Conservation (phyloP, 2,797 vertebrate genomes). For the Delichon dasypus region DNA sequence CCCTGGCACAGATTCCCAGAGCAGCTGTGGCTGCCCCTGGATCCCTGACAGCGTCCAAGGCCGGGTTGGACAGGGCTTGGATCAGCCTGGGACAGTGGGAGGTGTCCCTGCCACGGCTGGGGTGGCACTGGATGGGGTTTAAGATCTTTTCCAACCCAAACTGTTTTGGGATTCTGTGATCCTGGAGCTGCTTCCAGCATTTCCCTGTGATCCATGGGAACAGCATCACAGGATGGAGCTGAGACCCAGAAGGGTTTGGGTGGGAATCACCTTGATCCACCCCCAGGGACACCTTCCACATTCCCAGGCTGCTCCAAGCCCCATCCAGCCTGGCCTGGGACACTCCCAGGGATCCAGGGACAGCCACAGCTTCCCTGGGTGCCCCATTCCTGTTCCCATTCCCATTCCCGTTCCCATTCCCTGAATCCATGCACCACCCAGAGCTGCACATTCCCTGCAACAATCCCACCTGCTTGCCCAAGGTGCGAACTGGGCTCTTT, state of each 20-base stretch:
- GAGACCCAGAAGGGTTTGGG: neutral
- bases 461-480: constrained; percentile 25
- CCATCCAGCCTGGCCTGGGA: rapidly evolving
- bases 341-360: neutral
- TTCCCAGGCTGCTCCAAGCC: neutral
- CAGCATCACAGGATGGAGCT: rapidly evolving
- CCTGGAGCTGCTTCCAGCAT: neutral
- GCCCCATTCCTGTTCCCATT: neutral
- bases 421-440: neutral
- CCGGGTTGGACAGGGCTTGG: neutral
- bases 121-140: rapidly evolving
- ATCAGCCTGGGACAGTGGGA: rapidly evolving
- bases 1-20: neutral
- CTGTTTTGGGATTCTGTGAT: neutral
- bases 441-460: neutral
- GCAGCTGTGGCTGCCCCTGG: neutral
- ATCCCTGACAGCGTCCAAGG: neutral
- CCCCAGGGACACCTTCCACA: rapidly evolving
- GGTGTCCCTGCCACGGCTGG: neutral
- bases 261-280: neutral
- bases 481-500: neutral
- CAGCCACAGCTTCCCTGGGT: neutral
- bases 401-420: neutral
- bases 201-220: neutral
- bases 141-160: neutral